These are phyloP conservation scores for Craterocephalus amniculus DNA, from an alignment of 2,797 vertebrate genomes.

Conservation along the genomic window DNA sequence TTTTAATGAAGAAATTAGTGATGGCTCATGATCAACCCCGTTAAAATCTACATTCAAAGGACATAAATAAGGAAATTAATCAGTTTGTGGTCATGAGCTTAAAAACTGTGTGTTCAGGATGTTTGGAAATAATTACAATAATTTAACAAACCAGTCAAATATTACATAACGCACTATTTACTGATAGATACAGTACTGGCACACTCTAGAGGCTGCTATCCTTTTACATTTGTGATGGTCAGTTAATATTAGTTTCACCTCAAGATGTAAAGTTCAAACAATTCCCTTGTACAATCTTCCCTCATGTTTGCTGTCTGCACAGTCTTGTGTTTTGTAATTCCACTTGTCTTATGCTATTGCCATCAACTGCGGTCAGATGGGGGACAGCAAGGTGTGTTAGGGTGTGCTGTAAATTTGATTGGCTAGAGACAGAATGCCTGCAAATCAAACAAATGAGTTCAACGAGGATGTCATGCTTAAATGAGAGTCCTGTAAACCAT, in stretches of 20 bases:
- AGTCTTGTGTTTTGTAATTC: neutral
- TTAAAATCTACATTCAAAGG: constrained; percentile 28
- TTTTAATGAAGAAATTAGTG: constrained; percentile 28
- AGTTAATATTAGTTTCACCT: neutral
- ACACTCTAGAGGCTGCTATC: constrained; percentile 48
- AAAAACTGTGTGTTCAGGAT: constrained; percentile 14
- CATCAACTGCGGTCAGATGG: neutral
- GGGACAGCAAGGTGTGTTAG: neutral
- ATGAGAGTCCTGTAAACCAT: neutral
- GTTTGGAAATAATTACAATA: constrained; percentile 30
- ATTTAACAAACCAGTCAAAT: constrained; percentile 39
- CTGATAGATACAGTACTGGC: constrained; percentile 36
- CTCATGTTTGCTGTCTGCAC: neutral
- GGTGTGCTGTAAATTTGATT: neutral
- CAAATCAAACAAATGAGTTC: neutral
- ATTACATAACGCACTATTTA: constrained; percentile 31
- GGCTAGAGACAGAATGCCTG: neutral
- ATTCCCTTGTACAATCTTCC: neutral
- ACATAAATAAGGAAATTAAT: constrained; percentile 18
- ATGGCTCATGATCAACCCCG: constrained; percentile 41
- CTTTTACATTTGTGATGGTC: constrained; percentile 28
- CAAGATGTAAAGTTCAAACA: neutral
- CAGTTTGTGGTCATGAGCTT: constrained; percentile 27
- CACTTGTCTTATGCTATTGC: neutral
- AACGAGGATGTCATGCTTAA: neutral